Percentiles rank a stretch among this genome's conserved stretches.
These are phyloP conservation scores for Papilio protenor DNA, from an alignment of 2,888 invertebrate genomes.

Conservation along the genomic window DNA sequence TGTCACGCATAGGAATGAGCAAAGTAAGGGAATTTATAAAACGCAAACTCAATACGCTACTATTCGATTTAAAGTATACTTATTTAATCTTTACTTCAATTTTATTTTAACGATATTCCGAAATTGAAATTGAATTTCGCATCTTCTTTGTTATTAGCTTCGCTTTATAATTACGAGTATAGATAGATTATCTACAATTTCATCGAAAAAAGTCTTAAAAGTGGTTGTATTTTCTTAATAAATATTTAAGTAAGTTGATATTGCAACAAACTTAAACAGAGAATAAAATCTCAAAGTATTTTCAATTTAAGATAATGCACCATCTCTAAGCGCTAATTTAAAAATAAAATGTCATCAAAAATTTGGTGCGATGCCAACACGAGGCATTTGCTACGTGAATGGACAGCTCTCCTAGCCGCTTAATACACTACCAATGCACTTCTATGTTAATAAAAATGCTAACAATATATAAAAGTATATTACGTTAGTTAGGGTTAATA, in stretches of 20 bases:
- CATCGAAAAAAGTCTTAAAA: not conserved
- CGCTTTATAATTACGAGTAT: too few relatives aligned
- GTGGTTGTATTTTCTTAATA: not conserved
- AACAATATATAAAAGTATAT: not conserved
- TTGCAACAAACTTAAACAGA: not conserved
- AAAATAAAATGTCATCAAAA: constrained; percentile 15
- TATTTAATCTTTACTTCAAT: not conserved
- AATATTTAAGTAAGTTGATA: not conserved
- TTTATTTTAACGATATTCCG: not conserved
- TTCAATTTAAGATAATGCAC: constrained; percentile 15
- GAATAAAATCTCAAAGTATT: not conserved
- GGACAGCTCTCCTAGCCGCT: not conserved
- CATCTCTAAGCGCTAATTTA: constrained; percentile 23
- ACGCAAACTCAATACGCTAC: not conserved
- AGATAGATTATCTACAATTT: not conserved
- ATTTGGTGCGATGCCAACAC: constrained; percentile 23
- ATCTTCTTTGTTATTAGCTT: too few relatives aligned
- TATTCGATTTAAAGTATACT: not conserved
- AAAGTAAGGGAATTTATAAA: constrained; percentile 1
- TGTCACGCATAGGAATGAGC: not conserved
- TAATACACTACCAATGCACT: not conserved
- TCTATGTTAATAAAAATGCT: not conserved
- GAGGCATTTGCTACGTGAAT: constrained; percentile 13
- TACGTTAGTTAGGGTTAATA: too few relatives aligned
- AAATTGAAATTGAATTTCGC: not conserved